These are phyloP conservation scores for Drosophila anomalipes DNA, from an alignment of 2,888 invertebrate genomes.

Conservation along the genomic window DNA sequence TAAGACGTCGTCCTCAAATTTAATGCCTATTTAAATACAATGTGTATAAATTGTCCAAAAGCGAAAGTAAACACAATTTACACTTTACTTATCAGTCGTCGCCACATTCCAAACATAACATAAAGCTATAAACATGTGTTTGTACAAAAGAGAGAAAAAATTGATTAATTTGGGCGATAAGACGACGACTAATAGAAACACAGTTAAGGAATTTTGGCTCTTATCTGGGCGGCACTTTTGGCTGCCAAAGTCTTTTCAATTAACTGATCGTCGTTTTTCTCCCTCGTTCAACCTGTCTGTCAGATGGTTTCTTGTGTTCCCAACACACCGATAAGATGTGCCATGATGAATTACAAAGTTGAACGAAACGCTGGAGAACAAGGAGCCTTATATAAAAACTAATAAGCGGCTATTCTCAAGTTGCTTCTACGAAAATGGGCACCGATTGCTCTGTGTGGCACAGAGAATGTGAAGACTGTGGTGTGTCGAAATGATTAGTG, in stretches of 20 bases:
- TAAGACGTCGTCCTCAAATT: constrained; percentile 8
- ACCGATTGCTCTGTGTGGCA: constrained; percentile 2
- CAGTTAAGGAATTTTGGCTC: constrained; percentile 4
- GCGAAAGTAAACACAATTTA: constrained; percentile 10
- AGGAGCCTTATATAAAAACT: constrained; percentile 17
- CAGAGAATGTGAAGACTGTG: constrained; percentile 17
- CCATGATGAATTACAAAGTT: constrained; percentile 19
- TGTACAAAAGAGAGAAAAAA: background rate
- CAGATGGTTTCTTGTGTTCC: constrained; percentile 1
- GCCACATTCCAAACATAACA: constrained; percentile 21
- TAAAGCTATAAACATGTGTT: constrained; percentile 7
- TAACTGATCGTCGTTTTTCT: constrained; percentile 16
- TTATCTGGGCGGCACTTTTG: constrained; percentile 22
- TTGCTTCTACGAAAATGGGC: constrained; percentile 26
- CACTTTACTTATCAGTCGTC: constrained; percentile 21
- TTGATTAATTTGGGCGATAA: constrained; percentile 18
- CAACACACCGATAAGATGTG: constrained; percentile 9
- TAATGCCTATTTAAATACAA: constrained; percentile 16
- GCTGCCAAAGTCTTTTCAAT: constrained; percentile 5
- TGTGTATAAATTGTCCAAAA: constrained; percentile 26
- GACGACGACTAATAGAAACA: constrained; percentile 24
- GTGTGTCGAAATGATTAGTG: constrained; percentile 33
- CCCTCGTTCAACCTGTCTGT: constrained; percentile 12
- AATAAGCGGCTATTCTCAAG: constrained; percentile 38
- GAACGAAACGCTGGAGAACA: background rate